Evolutionary conservation across 2,888 invertebrate species (phyloP).

Genomic region (Empis livida): DNA sequence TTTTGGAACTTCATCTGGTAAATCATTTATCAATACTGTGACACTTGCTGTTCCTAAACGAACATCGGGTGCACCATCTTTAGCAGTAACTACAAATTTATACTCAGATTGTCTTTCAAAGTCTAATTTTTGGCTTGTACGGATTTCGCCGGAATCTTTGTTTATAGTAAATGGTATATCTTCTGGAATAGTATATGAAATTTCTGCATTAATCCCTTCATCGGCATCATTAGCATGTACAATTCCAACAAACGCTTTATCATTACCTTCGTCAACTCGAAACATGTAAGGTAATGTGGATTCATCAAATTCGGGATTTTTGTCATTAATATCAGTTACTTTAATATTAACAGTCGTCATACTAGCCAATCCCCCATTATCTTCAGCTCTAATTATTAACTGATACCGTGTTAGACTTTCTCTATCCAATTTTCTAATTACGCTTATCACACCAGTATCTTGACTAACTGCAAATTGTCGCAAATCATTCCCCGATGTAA

Average conservation of each 20-base stretch:
- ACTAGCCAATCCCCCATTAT: conserved; percentile 67
- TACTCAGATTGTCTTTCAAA: conserved; percentile 67
- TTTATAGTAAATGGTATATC: conserved; percentile 71
- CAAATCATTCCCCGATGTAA: conserved; percentile 79
- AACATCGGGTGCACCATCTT: conserved; percentile 75
- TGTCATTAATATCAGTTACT: conserved; percentile 84
- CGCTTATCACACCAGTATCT: conserved; percentile 77
- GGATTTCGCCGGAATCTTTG: conserved; percentile 64
- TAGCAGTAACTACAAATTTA: conserved; percentile 73
- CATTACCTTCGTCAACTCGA: conserved; percentile 59
- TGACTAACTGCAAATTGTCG: conserved; percentile 76
- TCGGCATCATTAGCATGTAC: conserved; percentile 79
- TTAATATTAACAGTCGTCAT: conserved; percentile 77
- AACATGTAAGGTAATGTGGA: conserved; percentile 62
- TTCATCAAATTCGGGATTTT: conserved; percentile 77
- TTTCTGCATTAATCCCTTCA: conserved; percentile 69
- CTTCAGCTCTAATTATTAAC: conserved; percentile 75
- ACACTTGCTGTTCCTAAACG: conserved; percentile 79
- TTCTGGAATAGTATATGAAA: conserved; percentile 65
- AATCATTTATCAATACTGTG: conserved; percentile 63
- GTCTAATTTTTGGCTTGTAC: conserved; percentile 60
- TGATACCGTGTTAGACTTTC: conserved; percentile 83
- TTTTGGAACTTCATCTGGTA: conserved; percentile 65
- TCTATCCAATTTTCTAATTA: conserved; percentile 71
- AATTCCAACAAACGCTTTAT: conserved; percentile 53